Conservation (phyloP, 1,140 invertebrate species). For the Drosophila ananassae region DNA sequence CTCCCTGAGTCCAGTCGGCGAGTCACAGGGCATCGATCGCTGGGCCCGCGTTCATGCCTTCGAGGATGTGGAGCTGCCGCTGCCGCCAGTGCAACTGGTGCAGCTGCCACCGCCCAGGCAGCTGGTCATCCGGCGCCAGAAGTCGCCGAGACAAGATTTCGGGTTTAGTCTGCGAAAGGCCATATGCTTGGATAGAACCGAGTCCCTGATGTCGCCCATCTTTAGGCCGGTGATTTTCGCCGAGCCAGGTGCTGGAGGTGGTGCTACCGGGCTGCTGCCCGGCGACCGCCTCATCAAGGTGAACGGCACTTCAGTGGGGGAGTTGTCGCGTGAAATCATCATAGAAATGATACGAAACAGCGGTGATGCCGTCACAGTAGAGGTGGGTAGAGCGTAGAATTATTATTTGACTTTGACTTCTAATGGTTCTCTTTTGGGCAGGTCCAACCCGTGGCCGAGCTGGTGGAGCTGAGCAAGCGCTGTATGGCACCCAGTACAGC, state of each 20-base stretch:
- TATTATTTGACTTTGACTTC: neutral
- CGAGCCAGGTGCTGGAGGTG: conserved; percentile 92
- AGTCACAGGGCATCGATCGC: conserved; percentile 91
- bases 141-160: conserved; percentile 94
- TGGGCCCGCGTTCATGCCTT: conserved; percentile 90
- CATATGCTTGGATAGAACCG: conserved; percentile 89
- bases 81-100: conserved; percentile 91
- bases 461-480: conserved; percentile 93
- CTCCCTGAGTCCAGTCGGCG: conserved; percentile 91
- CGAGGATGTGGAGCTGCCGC: conserved; percentile 90
- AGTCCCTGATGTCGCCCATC: conserved; percentile 73
- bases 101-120: conserved; percentile 90
- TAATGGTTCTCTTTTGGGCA: conserved; percentile 5
- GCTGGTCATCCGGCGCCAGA: conserved; percentile 91
- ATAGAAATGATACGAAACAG: conserved; percentile 96
- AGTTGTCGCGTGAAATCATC: conserved; percentile 94
- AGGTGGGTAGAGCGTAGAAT: conserved; percentile 86
- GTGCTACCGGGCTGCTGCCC: conserved; percentile 93
- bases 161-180: conserved; percentile 96
- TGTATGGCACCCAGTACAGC: conserved; percentile 84
- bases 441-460: conserved; percentile 93
- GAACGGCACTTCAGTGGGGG: conserved; percentile 93
- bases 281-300: conserved; percentile 97
- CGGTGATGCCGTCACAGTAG: conserved; percentile 91
- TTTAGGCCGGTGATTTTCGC: conserved; percentile 94